Evolutionary conservation across 1,140 invertebrate species (phyloP).

Genomic region (Cephus cinctus): DNA sequence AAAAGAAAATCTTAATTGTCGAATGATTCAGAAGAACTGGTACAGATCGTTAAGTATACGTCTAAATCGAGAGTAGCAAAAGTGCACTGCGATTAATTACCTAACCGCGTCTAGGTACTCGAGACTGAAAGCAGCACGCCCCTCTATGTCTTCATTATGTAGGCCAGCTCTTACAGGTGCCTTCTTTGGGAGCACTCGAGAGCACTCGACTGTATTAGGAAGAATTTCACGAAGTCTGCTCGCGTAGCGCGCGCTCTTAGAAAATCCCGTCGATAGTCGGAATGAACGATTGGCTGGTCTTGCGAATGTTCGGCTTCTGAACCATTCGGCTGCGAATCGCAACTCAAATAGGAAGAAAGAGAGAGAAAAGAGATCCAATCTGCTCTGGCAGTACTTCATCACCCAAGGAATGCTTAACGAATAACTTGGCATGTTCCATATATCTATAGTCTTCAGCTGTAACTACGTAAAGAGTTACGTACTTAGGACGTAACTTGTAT

Average conservation of each 20-base stretch:
- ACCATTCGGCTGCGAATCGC: too few relatives aligned
- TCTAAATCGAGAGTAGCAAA: conserved; percentile 19
- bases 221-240: conserved; percentile 40
- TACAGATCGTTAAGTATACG: conserved; percentile 20
- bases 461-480: too few relatives aligned
- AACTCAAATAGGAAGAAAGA: too few relatives aligned
- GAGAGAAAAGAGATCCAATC: too few relatives aligned
- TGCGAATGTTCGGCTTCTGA: too few relatives aligned
- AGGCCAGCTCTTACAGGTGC: conserved; percentile 17
- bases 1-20: too few relatives aligned
- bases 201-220: conserved; percentile 24
- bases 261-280: conserved; percentile 4
- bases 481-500: too few relatives aligned
- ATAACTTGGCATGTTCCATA: too few relatives aligned
- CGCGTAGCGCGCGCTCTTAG: conserved; percentile 22
- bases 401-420: too few relatives aligned
- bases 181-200: conserved; percentile 28
- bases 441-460: too few relatives aligned
- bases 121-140: conserved; percentile 5
- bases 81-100: conserved; percentile 31
- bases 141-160: conserved; percentile 14
- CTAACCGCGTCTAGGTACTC: conserved; percentile 5
- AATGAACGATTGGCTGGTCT: conserved; percentile 3
- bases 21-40: too few relatives aligned
- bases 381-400: too few relatives aligned